Percentiles rank a stretch among this genome's conserved stretches.
phyloP scores from a whole-genome alignment of 1,140 invertebrate genomes.

The Diabrotica undecimpunctata region DNA sequence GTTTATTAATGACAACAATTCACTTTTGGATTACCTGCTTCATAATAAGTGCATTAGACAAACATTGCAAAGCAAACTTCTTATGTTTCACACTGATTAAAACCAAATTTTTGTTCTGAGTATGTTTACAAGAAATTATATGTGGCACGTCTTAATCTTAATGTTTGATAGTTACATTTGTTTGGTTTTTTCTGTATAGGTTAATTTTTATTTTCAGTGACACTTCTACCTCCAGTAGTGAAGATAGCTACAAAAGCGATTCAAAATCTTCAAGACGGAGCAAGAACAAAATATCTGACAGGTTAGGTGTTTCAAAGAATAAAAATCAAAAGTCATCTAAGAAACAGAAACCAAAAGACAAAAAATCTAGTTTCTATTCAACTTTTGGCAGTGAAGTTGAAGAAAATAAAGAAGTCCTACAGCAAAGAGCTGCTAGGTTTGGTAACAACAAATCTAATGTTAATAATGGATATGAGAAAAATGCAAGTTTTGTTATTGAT shows the following conservation, averaged over 20 bases:
- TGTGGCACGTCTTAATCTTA: too few species aligned
- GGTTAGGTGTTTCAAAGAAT: conserved; percentile 40
- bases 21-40: too few species aligned
- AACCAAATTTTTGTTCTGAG: too few species aligned
- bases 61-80: too few species aligned
- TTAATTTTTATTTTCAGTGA: conserved; percentile 12
- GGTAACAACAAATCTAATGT: conserved; percentile 32
- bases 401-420: conserved; percentile 69
- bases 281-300: conserved; percentile 45
- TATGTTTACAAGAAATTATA: too few species aligned
- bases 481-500: conserved; percentile 40
- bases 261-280: conserved; percentile 51
- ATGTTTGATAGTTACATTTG: too few species aligned
- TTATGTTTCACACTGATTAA: too few species aligned
- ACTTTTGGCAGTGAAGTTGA: conserved; percentile 63
- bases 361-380: conserved; percentile 65
- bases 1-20: too few species aligned
- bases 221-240: conserved; percentile 43
- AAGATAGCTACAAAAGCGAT: conserved; percentile 44
- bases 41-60: too few species aligned
- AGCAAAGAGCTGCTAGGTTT: conserved; percentile 85
- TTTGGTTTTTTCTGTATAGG: too few species aligned
- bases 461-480: neutral
- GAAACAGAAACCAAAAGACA: conserved; percentile 57
- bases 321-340: conserved; percentile 36